Base-by-base conservation (phyloP, 92 coral and sea anemone genomes). In the Siderastrea radians region DNA sequence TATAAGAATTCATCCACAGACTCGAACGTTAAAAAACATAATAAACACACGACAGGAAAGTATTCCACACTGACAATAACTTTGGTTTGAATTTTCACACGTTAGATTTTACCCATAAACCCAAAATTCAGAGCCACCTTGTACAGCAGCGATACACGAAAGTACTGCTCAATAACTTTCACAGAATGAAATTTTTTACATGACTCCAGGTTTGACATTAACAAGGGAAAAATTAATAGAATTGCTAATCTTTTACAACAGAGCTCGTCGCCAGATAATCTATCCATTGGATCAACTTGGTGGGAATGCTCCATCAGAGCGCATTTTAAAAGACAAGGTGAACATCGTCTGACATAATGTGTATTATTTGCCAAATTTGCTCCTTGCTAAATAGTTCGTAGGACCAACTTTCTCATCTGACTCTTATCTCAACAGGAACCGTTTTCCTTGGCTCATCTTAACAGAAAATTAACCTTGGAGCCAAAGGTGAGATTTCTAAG, bases 261-360 rank as follows among this genome's bases (percentile, higher is more conserved):
- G 99, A 69, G 96, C 98, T 64, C 99, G 99, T 38, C 98, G 99
- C 68, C 99, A 98, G 82, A 96, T 98, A 64, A 85, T 96, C 19
- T 96, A 98, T 79, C 98, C 98, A 16, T 87, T 92, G 58, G 93
- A 94, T 69, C 84, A 90, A 81, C 95, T 96, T 51, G 92, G 93
- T 14, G 94, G 92, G 7, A 97, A 97, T 80, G 98, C 98, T 3
- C 99, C 99, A 1, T 96, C 99, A 68, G 94, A 98, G 15, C 91
- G 97, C 48, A 84, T 98, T 54, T 88, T 98, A 57, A 80, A 91
- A 81, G 90, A 91, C 66, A 93, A 84, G 98, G 99, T 92, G 67
- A 59, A 68, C 10, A 19, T 67, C 9, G 4, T 17, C 5, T 16
- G 12, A 55, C 61, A 55, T 7, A 7, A 8, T 55, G 8, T 55